Evolutionary conservation across 2,113 vertebrate genomes (phyloP).

Genomic region (Cephalopholis sonnerati): DNA sequence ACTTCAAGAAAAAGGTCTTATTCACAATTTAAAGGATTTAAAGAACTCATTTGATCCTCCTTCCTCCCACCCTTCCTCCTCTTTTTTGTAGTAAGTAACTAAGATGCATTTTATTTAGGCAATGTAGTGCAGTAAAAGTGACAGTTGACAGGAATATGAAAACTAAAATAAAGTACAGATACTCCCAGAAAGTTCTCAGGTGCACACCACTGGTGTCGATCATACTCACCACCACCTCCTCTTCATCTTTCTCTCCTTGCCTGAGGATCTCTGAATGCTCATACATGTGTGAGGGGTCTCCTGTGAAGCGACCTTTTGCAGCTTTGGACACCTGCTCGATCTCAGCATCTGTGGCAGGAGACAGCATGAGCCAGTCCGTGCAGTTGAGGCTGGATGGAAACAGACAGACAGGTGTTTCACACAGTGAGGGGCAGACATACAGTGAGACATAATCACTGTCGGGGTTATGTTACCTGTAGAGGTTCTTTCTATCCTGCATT

Average conservation of each 20-base stretch:
- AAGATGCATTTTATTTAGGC: too few species aligned
- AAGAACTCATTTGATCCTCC: slow-evolving; percentile 67
- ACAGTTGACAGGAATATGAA: too few species aligned
- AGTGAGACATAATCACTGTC: not conserved
- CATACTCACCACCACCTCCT: slow-evolving; percentile 81
- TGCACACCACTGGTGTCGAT: not conserved
- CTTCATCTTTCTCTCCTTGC: slow-evolving; percentile 72
- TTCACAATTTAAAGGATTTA: too few species aligned
- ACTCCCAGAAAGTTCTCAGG: too few species aligned
- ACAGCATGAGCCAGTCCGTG: slow-evolving; percentile 92
- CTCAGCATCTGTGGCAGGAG: slow-evolving; percentile 84
- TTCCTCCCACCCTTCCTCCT: too few species aligned
- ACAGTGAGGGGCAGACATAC: not conserved
- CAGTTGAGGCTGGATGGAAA: slow-evolving; percentile 89
- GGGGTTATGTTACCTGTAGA: slow-evolving; percentile 88
- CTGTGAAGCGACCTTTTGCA: slow-evolving; percentile 89
- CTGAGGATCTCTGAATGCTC: slow-evolving; percentile 69
- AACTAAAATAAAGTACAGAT: too few species aligned
- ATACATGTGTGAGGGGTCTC: slow-evolving; percentile 92
- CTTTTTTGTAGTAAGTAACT: too few species aligned
- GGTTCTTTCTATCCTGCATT: slow-evolving; percentile 84
- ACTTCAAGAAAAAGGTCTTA: too few species aligned
- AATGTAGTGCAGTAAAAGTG: too few species aligned
- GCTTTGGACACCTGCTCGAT: slow-evolving; percentile 69
- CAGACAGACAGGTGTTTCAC: not conserved